Base-by-base conservation (phyloP, 2,888 invertebrate species). In the Sturmia bella region DNA sequence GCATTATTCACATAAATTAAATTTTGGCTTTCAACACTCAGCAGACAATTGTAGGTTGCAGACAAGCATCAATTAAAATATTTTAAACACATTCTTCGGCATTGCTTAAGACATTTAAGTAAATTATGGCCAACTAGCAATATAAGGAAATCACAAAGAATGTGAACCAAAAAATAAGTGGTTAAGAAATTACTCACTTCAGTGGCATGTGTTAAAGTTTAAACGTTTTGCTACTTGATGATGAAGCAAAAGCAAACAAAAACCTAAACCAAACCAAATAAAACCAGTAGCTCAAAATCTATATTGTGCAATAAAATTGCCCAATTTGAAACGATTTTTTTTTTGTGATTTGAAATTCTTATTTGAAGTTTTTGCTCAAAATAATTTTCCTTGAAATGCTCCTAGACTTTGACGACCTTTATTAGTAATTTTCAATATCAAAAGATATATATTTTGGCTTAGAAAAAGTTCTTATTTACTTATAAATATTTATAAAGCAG, bases 351-450 rank as follows among this genome's bases (percentile, higher is more conserved):
- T 32, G 5, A 9, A 32, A 32, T 32, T 32, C 4, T 32, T 7
- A 6, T 24, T 37, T 39, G n/a, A n/a, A 27, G 13, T 59, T 21
- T 59, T 21, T 32, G 7, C 7, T n/a, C 59, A n/a, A 13, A 6
- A 15, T 57, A 19, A 66, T 57, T 76, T 68, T 59, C 59, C 32
- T 59, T 61, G 50, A 17, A 61, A 48, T 24, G 17, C 64, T 66
- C 56, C 66, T 75, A 75, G 66, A 66, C 75, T 68, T 76, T 68
- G 59, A 37, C 43, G 75, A 68, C 75, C 75, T 76, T 76, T 66
- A 68, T 11, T 43, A 17, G 6, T n/a, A 37, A 52, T 76, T 76
- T 76, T 76, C 75, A 76, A 76, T 68, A 76, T 32, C 75, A 70
- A 64, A 24, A 69, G 50, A 32, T 39, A 39, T 2, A 61, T 66